These are phyloP conservation scores for Masticophis lateralis DNA, from an alignment of 2,797 vertebrate genomes.

Conservation along the genomic window DNA sequence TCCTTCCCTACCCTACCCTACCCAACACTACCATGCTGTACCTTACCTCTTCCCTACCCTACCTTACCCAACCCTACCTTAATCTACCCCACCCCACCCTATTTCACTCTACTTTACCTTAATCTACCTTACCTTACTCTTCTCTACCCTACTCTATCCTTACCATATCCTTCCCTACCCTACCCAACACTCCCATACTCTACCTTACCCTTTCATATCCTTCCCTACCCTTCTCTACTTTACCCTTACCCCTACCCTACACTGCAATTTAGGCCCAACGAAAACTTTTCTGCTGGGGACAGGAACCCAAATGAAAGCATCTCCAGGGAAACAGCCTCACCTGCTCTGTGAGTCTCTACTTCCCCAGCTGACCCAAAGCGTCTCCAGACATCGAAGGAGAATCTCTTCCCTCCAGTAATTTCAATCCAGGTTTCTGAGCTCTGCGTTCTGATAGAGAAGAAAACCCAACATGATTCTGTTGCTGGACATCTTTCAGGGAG, in stretches of 20 bases:
- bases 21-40: too few relatives aligned
- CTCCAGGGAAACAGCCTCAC: not conserved
- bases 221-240: too few relatives aligned
- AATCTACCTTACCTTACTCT: too few relatives aligned
- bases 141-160: too few relatives aligned
- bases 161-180: too few relatives aligned
- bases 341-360: not conserved
- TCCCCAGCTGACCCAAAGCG: not conserved
- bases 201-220: too few relatives aligned
- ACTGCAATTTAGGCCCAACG: not conserved
- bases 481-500: not conserved
- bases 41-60: too few relatives aligned
- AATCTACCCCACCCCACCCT: too few relatives aligned
- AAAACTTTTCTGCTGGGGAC: not conserved
- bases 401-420: not conserved
- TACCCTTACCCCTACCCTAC: not conserved
- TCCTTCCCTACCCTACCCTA: too few relatives aligned
- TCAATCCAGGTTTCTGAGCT: not conserved
- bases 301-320: not conserved
- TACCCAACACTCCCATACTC: too few relatives aligned
- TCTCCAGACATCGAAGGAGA: not conserved
- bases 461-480: not conserved
- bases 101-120: too few relatives aligned
- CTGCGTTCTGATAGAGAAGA: not conserved
- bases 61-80: too few relatives aligned